Evolutionary conservation across 2,888 invertebrate genomes (phyloP), one percentile per base, ranked within the genome.

Genomic region (Hofmannophila pseudospretella): DNA sequence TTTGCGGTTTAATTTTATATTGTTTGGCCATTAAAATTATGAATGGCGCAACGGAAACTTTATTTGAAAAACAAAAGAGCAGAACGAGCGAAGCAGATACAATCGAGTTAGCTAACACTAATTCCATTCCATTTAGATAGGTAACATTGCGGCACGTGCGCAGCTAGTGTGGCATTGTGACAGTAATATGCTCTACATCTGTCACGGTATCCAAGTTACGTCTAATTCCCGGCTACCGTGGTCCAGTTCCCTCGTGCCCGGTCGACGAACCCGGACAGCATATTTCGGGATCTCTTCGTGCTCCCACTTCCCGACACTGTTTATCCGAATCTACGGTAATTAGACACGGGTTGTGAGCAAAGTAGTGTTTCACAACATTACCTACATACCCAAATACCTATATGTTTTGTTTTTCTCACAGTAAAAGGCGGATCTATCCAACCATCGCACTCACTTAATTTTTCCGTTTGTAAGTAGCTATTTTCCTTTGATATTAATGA

Each of bases 341-440:
- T 53, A 51, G 52, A 54, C 49, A 52, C 67, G 66, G 67, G 68
- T 63, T 70, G 52, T 73, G 54, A 65, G 67, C 45, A 58, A 51
- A 36, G 39, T 67, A 60, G 62, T 2, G 8, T 22, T 32, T 30
- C 19, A 9, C 9, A 30, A 30, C 10, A 19, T 30, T 30, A 9
- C 5, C 10, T 30, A 13, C n/a, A 10, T 9, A 30, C 8, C 7
- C 8, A 23, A 4, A 9, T 25, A 27, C 8, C 4, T 23, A 23
- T 8, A n/a, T 23, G n/a, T n/a, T 23, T 23, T 23, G 20, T 23
- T n/a, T 23, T 4, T 23, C 23, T n/a, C 23, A 2, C 7, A 20
- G 8, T n/a, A 23, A n/a, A 23, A 2, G 20, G 20, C 2, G 8
- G 2, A 1, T 20, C 5, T 8, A n/a, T n/a, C n/a, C n/a, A n/a